Percentiles rank a stretch among this genome's conserved stretches.
Conservation (phyloP, 2,113 vertebrate species). For the Ovibos moschatus region DNA sequence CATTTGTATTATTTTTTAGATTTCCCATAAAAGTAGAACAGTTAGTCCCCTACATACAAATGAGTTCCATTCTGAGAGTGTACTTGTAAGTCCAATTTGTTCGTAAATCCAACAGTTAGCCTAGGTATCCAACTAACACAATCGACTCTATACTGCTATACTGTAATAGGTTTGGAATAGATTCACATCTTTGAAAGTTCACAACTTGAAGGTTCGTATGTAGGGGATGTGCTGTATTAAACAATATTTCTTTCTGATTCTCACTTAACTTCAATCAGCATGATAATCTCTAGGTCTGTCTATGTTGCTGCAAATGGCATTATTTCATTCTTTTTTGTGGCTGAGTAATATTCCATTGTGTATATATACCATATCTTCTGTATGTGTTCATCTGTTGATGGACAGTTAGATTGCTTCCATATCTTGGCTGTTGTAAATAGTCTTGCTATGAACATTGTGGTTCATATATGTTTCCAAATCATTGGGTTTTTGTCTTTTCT, state of each 20-base stretch:
- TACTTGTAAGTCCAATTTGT: background rate
- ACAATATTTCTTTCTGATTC: background rate
- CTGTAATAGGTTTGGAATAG: background rate
- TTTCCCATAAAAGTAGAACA: background rate
- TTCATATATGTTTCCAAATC: background rate
- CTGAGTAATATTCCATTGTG: background rate
- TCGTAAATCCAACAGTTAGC: background rate
- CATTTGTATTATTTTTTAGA: background rate
- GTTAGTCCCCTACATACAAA: background rate
- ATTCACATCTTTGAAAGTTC: background rate
- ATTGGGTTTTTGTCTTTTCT: background rate
- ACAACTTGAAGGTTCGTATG: background rate
- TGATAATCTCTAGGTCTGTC: background rate
- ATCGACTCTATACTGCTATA: background rate
- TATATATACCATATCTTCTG: background rate
- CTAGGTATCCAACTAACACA: background rate
- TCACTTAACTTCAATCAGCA: background rate
- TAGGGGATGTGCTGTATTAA: background rate
- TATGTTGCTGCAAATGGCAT: background rate
- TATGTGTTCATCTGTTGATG: background rate
- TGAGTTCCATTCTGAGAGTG: background rate
- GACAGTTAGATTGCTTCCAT: background rate
- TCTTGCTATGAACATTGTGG: background rate
- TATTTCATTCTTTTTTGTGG: background rate
- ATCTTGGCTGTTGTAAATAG: background rate